phyloP scores from a whole-genome alignment of 2,113 vertebrate species.

The Myiopsitta monachus region DNA sequence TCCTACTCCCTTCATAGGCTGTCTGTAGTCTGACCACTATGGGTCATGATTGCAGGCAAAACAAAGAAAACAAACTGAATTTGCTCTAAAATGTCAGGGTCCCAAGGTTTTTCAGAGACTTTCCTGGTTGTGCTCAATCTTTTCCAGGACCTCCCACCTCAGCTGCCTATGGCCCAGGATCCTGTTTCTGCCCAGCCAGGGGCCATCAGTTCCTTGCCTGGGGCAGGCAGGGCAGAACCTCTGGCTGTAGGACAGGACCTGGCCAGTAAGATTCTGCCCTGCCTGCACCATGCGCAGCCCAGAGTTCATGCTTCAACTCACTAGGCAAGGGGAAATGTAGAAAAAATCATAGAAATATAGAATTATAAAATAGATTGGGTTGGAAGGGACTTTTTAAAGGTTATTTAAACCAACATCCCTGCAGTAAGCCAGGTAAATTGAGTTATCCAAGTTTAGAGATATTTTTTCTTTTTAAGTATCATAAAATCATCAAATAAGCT shows the following conservation, averaged over 20 bases:
- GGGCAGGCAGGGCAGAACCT: not conserved
- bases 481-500: not conserved
- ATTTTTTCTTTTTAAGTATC: not conserved
- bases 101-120: not conserved
- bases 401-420: not conserved
- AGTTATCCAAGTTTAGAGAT: not conserved
- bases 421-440: not conserved
- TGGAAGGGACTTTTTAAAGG: not conserved
- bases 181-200: not conserved
- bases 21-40: not conserved
- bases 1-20: not conserved
- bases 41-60: not conserved
- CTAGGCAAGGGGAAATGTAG: not conserved
- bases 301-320: not conserved
- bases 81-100: not conserved
- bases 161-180: not conserved
- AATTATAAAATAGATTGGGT: not conserved
- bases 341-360: not conserved
- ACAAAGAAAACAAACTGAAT: not conserved
- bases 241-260: not conserved
- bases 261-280: not conserved
- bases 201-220: not conserved
- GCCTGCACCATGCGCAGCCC: not conserved
- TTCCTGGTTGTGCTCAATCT: not conserved
- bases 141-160: fast-evolving